phyloP scores from a whole-genome alignment of 1,140 invertebrate genomes.

The Brachionus rotundiformis region DNA sequence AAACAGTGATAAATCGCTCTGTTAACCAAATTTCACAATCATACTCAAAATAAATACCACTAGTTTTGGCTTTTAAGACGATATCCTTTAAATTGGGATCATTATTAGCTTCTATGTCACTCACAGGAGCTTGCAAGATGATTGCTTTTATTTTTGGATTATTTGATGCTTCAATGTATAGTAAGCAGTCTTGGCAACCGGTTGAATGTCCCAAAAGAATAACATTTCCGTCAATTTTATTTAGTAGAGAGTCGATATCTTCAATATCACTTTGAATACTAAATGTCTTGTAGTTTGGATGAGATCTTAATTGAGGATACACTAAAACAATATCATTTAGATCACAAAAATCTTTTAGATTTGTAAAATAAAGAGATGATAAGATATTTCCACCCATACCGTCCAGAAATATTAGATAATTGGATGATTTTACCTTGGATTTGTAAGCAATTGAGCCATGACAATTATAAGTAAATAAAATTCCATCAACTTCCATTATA shows the following conservation, averaged over 20 bases:
- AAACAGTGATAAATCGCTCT: neutral
- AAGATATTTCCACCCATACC: neutral
- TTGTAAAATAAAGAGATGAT: neutral
- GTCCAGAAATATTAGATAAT: neutral
- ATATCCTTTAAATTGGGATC: neutral
- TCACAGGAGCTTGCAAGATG: neutral
- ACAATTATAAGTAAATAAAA: neutral
- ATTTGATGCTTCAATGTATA: neutral
- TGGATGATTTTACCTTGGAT: neutral
- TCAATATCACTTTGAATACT: constrained; percentile 13
- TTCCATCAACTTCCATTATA: neutral
- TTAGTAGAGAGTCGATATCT: neutral
- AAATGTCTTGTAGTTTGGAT: neutral
- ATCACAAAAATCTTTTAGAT: neutral
- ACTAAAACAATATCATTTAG: neutral
- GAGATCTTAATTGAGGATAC: neutral
- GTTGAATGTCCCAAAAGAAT: constrained; percentile 11
- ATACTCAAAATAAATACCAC: neutral
- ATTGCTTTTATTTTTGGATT: neutral
- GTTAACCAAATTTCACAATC: neutral
- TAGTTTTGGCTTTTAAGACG: neutral
- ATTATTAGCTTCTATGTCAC: neutral
- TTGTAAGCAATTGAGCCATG: neutral
- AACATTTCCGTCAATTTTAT: neutral
- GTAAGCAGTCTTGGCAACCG: neutral